These are phyloP conservation scores for Petroica traversi DNA, from an alignment of 2,113 vertebrate species.

Conservation along the genomic window DNA sequence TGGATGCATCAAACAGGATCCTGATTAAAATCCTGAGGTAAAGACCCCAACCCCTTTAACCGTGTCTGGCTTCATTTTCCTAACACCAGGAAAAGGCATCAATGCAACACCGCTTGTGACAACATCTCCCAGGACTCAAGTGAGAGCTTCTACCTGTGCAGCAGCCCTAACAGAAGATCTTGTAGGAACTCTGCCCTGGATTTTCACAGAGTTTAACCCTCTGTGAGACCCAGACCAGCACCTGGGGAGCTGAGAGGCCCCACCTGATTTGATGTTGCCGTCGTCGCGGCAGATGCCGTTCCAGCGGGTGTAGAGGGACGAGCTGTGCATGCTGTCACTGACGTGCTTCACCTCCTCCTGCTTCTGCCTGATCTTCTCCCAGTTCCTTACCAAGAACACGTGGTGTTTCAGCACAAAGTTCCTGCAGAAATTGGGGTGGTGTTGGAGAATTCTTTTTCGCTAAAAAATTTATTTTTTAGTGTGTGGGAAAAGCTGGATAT, in stretches of 20 bases:
- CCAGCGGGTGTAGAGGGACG: slow-evolving; percentile 90
- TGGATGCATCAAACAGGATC: too few species aligned
- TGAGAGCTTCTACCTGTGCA: background rate
- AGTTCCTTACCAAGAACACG: slow-evolving; percentile 94
- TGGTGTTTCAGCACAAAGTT: slow-evolving; percentile 97
- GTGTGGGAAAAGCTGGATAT: too few species aligned
- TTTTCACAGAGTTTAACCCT: background rate
- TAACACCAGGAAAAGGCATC: too few species aligned
- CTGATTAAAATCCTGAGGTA: too few species aligned
- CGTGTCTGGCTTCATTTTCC: too few species aligned
- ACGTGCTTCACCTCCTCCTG: slow-evolving; percentile 92
- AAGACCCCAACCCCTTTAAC: too few species aligned
- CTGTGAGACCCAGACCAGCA: fast-evolving
- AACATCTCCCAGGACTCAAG: background rate
- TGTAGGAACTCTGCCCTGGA: background rate
- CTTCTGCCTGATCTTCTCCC: slow-evolving; percentile 95
- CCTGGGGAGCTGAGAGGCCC: background rate
- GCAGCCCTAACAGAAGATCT: background rate
- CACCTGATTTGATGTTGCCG: slow-evolving; percentile 97
- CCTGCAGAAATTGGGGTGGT: slow-evolving; percentile 55
- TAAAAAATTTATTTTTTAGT: background rate
- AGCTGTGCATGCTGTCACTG: slow-evolving; percentile 72
- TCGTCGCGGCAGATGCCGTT: slow-evolving; percentile 92
- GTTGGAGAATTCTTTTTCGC: background rate
- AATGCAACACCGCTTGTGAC: too few species aligned